Evolutionary conservation across 2,888 invertebrate species (phyloP), one percentile per base, ranked within the genome.

Genomic region (Ectemnius lituratus): DNA sequence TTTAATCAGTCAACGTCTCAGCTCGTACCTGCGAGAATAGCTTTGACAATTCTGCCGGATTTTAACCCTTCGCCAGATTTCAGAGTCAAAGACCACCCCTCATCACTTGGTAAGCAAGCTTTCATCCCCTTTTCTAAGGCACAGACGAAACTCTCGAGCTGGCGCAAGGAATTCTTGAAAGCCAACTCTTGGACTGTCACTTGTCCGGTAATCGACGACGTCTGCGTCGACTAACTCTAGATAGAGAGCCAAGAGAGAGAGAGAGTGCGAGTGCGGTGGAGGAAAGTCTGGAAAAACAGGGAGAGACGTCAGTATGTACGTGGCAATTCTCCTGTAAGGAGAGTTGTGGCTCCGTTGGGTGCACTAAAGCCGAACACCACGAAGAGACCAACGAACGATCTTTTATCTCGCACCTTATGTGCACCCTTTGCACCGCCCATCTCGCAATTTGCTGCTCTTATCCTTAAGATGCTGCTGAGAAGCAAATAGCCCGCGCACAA

Each of bases 381-480:
- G 47, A 37, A 45, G 27, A 46, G 61, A 14, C 16, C 61, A 47
- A 14, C 18, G 28, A 13, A 46, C 46, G 63, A 60, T 49, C 57
- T 65, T 65, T 70, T 70, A 73, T 65, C 62, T 46, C n/a, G 61
- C 70, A 49, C 37, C 64, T 70, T 70, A 73, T 70, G 37, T 70
- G 70, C 16, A 57, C 64, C 52, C 56, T 28, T 59, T 70, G 46
- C 61, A 23, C 59, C 56, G 61, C 46, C 37, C 49, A 16, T 49
- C 49, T 11, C 13, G 16, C 61, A 16, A 27, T 27, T 27, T 27
- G 13, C 28, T 60, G 18, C n/a, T 46, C 57, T 20, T 52, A 37
- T 37, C 37, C 37, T 11, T 37, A 37, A 37, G 37, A 37, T 37
- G 37, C 37, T 11, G 2, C 37, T 8, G 11, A 37, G 37, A 37